These are phyloP conservation scores for Oriolus oriolus DNA, from an alignment of 2,113 vertebrate species.

Conservation along the genomic window DNA sequence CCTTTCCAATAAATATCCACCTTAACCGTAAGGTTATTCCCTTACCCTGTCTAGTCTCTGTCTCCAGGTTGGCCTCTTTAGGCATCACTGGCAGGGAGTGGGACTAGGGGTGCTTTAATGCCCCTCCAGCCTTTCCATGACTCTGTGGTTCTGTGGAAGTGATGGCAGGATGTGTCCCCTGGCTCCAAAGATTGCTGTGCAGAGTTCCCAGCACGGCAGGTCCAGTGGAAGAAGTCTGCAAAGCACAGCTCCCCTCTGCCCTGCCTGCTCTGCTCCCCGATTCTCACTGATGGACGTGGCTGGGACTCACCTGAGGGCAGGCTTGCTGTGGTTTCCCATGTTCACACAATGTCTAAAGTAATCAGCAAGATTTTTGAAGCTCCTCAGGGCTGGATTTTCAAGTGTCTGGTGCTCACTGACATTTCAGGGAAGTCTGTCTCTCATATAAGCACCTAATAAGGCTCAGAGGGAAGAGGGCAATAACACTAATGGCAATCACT, in stretches of 20 bases:
- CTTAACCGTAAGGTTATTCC: too few species aligned
- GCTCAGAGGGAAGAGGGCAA: not conserved
- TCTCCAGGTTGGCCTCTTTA: too few species aligned
- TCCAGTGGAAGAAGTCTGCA: not conserved
- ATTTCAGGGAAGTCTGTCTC: not conserved
- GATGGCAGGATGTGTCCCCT: not conserved
- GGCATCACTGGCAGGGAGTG: not conserved
- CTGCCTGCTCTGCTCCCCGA: not conserved
- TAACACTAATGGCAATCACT: not conserved
- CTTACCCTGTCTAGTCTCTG: too few species aligned
- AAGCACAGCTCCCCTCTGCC: not conserved
- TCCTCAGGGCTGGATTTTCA: not conserved
- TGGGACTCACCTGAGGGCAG: not conserved
- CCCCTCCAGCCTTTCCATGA: not conserved
- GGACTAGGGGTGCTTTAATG: not conserved
- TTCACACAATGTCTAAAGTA: not conserved
- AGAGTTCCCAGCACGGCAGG: not conserved
- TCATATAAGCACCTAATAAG: not conserved
- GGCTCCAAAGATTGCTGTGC: not conserved
- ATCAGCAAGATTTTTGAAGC: not conserved
- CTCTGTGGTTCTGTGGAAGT: not conserved
- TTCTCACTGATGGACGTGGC: fast-evolving
- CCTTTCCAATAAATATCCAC: too few species aligned
- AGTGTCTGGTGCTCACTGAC: not conserved
- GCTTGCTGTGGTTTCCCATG: not conserved